phyloP scores from a whole-genome alignment of 2,797 vertebrate genomes.

The Characodon lateralis region DNA sequence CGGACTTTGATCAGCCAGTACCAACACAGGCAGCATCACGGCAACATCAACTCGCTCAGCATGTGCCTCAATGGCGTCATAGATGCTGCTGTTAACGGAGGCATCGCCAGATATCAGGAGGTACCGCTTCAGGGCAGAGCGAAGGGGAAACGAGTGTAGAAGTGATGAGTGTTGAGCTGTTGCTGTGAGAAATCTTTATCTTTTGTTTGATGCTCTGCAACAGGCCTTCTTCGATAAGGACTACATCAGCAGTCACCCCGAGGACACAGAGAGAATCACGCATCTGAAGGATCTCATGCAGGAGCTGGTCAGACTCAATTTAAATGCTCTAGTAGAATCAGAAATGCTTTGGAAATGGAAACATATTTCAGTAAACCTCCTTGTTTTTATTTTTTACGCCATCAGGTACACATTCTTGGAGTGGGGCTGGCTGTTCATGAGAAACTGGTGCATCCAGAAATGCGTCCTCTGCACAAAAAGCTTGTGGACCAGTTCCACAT shows the following conservation, averaged over 20 bases:
- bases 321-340: background rate
- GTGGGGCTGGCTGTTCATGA: constrained; percentile 96
- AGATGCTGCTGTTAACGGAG: constrained; percentile 96
- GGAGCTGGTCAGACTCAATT: constrained; percentile 87
- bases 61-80: constrained; percentile 99
- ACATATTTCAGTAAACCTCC: background rate
- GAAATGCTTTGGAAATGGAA: background rate
- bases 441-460: constrained; percentile 98
- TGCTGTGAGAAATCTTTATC: constrained; percentile 16
- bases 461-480: constrained; percentile 98
- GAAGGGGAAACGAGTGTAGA: background rate
- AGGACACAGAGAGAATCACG: constrained; percentile 94
- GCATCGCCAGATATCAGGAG: constrained; percentile 98
- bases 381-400: background rate
- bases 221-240: constrained; percentile 99
- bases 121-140: constrained; percentile 64
- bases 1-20: constrained; percentile 97
- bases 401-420: constrained; percentile 93
- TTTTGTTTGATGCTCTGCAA: constrained; percentile 12
- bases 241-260: constrained; percentile 94
- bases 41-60: constrained; percentile 98
- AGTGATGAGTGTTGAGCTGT: background rate
- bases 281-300: constrained; percentile 98
- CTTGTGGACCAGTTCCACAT: constrained; percentile 99
- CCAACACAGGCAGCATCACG: constrained; percentile 95